These are phyloP conservation scores for Dynastes grantii DNA, from an alignment of 2,888 invertebrate species.

Conservation along the genomic window DNA sequence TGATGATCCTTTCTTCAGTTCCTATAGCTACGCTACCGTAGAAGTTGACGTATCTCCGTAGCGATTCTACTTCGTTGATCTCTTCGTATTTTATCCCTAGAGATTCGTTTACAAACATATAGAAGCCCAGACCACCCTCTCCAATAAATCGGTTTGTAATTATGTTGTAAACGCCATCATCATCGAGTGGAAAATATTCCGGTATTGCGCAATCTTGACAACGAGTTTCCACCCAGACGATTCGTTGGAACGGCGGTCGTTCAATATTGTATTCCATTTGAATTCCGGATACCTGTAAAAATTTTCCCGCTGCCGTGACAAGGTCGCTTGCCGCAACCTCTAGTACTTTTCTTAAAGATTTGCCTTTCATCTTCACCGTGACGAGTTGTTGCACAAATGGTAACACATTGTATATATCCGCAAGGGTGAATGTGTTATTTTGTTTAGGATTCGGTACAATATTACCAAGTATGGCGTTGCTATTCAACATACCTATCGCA, in stretches of 20 bases:
- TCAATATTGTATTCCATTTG: background rate
- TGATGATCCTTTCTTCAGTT: background rate
- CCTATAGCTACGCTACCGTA: background rate
- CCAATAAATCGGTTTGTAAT: background rate
- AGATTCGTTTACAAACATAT: background rate
- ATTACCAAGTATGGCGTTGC: background rate
- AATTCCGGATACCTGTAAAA: conserved; percentile 15
- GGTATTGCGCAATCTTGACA: background rate
- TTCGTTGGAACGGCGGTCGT: background rate
- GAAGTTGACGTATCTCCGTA: background rate
- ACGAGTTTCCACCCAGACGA: background rate
- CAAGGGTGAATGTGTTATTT: background rate
- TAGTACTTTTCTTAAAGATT: background rate
- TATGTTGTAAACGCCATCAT: background rate
- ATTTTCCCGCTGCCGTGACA: background rate
- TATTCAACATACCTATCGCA: background rate
- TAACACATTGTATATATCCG: background rate
- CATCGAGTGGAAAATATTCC: background rate
- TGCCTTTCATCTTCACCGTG: background rate
- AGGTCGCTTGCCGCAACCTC: background rate
- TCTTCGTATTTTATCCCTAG: background rate
- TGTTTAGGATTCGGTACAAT: background rate
- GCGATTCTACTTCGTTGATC: background rate
- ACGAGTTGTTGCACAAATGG: background rate
- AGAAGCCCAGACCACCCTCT: background rate